Base-by-base conservation (phyloP, 2,113 vertebrate species). In the Oreochromis aureus region DNA sequence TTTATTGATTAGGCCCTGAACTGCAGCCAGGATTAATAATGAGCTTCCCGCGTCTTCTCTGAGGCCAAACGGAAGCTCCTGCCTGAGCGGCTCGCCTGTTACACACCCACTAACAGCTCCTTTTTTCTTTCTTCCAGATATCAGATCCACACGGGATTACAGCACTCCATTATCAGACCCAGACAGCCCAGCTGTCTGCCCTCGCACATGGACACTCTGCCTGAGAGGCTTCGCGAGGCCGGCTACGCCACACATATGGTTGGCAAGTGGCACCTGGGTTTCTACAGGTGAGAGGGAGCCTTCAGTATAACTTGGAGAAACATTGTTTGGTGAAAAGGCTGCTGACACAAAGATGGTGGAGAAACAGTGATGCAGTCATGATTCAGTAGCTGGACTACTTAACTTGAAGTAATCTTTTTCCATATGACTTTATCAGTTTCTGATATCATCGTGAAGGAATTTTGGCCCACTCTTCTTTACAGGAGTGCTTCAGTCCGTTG, bases 221-320 rank as follows among this genome's bases (percentile, higher is more conserved):
- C 98, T 0, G 97, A 99, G 96, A 97, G 97, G 91, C 96, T 99
- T 53, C 97, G 97, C 84, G 94, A 98, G 83, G 97, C 96, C 0
- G 98, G 98, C 2, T 99, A 99, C 89, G 90, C 97, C 88, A 99
- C 98, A 0, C 98, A 99, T 91, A 98, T 99, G 98, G 98, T 99
- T 19, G 98, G 98, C 80, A 99, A 99, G 89, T 99, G 98, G 98
- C 98, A 99, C 92, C 95, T 99, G 83, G 98, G 98, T 82, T 99
- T 99, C 96, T 99, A 98, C 95, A 97, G 94, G 95, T 88, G 82
- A 81, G 48, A 27, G 4, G 15, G 56, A 2, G 54, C 61, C 1
- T 69, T 53, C 13, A 0, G 34, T 19, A 2, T 18, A 0, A 30
- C 24, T 76, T 48, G 44, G 71, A 51, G 24, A 48, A 73, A 48